These are phyloP conservation scores for Hydrolagus affinis DNA, from an alignment of 2,113 vertebrate genomes.

Conservation along the genomic window DNA sequence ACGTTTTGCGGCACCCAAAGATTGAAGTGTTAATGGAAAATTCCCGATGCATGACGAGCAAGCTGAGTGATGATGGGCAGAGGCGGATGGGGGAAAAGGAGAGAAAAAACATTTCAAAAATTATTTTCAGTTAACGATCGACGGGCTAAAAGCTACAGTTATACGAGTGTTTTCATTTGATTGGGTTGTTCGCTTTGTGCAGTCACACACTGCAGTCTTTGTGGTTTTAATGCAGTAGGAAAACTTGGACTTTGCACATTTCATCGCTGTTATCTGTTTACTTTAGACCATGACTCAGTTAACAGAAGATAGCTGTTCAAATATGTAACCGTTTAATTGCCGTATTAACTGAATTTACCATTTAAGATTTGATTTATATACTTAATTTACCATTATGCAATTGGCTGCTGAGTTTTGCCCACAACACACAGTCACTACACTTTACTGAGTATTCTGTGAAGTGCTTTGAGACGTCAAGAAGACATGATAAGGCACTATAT, in stretches of 20 bases:
- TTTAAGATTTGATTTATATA: too few relatives aligned
- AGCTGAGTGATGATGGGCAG: background rate
- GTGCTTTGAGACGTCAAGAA: too few relatives aligned
- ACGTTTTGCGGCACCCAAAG: background rate
- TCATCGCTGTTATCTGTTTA: background rate
- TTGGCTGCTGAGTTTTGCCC: too few relatives aligned
- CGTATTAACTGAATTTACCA: too few relatives aligned
- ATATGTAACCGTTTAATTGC: background rate
- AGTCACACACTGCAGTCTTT: background rate
- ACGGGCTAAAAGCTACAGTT: background rate
- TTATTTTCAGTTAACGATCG: background rate
- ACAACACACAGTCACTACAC: too few relatives aligned
- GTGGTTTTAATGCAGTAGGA: slow-evolving; percentile 13
- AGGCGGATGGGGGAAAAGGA: background rate
- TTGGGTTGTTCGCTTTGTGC: background rate
- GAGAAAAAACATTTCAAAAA: background rate
- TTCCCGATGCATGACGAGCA: background rate
- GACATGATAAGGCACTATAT: too few relatives aligned
- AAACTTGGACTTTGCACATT: slow-evolving; percentile 23
- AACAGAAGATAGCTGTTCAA: too few relatives aligned
- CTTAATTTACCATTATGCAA: too few relatives aligned
- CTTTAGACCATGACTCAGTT: background rate
- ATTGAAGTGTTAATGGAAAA: background rate
- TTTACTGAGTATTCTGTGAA: too few relatives aligned
- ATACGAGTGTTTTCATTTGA: background rate